Percentiles rank a stretch among this genome's conserved stretches.
phyloP scores from a whole-genome alignment of 1,140 invertebrate species.

The Nasonia longicornis region DNA sequence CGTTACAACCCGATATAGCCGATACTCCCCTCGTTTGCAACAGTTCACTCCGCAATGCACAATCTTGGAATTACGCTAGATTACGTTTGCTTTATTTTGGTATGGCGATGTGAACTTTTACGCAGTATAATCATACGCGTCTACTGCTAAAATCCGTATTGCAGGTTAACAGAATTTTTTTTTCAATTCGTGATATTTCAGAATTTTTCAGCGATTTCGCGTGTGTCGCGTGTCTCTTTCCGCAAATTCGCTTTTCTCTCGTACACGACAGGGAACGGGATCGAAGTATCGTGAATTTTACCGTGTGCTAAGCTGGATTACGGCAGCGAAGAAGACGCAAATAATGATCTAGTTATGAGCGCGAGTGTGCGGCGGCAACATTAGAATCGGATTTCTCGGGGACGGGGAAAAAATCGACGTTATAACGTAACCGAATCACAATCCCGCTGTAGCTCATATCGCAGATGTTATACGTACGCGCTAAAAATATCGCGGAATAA shows the following conservation, averaged over 20 bases:
- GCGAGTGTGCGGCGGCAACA: not conserved
- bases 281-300: not conserved
- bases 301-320: not conserved
- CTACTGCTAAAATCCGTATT: no score
- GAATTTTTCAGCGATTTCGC: no score
- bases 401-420: not conserved
- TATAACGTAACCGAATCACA: not conserved
- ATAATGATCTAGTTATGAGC: not conserved
- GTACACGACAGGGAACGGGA: not conserved
- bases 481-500: no score
- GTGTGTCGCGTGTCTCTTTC: not conserved
- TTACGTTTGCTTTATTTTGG: no score
- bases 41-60: not conserved
- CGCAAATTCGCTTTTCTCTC: not conserved
- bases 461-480: no score
- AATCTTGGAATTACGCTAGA: no score
- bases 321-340: not conserved
- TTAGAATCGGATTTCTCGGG: not conserved
- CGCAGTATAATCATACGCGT: no score
- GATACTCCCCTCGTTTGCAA: not conserved
- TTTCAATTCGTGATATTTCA: no score
- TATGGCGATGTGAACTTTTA: no score
- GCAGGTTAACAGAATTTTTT: no score
- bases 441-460: no score
- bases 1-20: slow-evolving; percentile 13